Conservation (phyloP, 30 jellyfish, hydroid and myxozoan genomes). For the Aurelia coerulea region DNA sequence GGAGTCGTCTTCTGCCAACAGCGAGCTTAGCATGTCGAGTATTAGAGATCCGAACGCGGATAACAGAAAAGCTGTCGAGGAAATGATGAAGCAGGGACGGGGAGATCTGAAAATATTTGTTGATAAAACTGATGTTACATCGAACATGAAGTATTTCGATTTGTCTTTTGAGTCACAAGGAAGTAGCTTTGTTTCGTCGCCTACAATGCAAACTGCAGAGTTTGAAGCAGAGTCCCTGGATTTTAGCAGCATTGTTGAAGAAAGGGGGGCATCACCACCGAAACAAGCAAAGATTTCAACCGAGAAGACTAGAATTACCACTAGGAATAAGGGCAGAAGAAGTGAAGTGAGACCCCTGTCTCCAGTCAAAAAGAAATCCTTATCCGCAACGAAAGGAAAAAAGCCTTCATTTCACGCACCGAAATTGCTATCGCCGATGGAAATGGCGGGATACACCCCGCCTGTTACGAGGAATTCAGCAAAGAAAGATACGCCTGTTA, state of each 20-base stretch:
- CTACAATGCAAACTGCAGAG: constrained; percentile 2
- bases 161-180: constrained; percentile 62
- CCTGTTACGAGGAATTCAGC: too few species aligned
- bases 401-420: too few species aligned
- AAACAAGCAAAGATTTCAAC: constrained; percentile 50
- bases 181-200: constrained; percentile 29
- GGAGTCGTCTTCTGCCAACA: background rate
- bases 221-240: background rate
- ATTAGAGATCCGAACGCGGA: constrained; percentile 13
- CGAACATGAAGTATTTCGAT: constrained; percentile 22
- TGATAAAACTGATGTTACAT: constrained; percentile 34
- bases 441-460: too few species aligned
- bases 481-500: too few species aligned
- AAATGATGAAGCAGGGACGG: background rate
- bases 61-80: constrained; percentile 33
- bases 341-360: too few species aligned
- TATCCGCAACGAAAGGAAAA: too few species aligned
- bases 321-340: background rate
- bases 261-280: constrained; percentile 53
- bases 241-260: constrained; percentile 9
- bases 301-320: background rate
- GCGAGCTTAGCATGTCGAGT: background rate
- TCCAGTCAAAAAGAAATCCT: too few species aligned
- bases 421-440: background rate
- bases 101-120: constrained; percentile 41